Base-by-base conservation (phyloP, 2,888 invertebrate genomes). In the Augochlorella aurata region DNA sequence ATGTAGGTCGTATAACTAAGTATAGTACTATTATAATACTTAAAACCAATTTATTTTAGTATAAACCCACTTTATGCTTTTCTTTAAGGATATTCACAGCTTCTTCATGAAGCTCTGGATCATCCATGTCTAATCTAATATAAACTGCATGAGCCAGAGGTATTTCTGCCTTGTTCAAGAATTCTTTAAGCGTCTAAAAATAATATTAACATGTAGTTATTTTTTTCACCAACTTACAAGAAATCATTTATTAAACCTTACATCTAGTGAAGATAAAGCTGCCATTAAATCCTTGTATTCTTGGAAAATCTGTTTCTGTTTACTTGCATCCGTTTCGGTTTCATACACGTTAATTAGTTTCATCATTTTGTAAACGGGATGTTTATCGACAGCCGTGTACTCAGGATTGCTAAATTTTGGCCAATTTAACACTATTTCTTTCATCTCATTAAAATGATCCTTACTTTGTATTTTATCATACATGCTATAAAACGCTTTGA, bases 201-300 rank as follows among this genome's bases (percentile, higher is more conserved):
- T 58, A 75, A 75, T 74, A 68, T 21, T 38, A 80, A 54, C n/a
- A 67, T 58, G 47, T 24, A 18, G 63, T 63, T 9, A 18, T 24
- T 63, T 21, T 29, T 66, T n/a, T 44, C 54, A 21, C 66, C 67
- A 73, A 4, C 58, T 75, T 65, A 9, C 69, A 72, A 21, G 44
- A 74, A 44, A 8, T 54, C 16, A 24, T 54, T 29, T 58, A 65
- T n/a, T n/a, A 73, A 10, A 45, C 83, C 89, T 85, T 82, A 93
- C 91, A 18, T 90, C 77, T 58, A 81, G 80, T 7, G 90, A 79
- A 63, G 90, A 76, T 49, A 88, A 79, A 79, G 85, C 79, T 66
- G 81, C 77, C 44, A 93, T 83, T 47, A 93, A 83, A 61, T 92
- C 90, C 79, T 89, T 90, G 73, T 91, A 92, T 84, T 93, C 92